These are phyloP conservation scores for Myanophis thanlyinensis DNA, from an alignment of 2,113 vertebrate species.

Conservation along the genomic window DNA sequence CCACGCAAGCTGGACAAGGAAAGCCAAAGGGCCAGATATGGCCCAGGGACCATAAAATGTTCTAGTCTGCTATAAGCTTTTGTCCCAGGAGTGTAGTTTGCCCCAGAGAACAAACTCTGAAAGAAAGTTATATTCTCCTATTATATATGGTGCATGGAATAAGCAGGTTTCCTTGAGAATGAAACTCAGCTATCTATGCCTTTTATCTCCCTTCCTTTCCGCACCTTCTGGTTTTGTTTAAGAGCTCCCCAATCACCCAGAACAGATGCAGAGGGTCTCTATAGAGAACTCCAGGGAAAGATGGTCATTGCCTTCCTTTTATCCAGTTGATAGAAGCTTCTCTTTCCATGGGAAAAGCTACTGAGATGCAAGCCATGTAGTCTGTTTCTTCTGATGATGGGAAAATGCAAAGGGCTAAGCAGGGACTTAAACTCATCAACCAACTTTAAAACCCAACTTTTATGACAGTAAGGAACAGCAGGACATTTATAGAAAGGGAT, in stretches of 20 bases:
- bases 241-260: neutral
- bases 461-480: neutral
- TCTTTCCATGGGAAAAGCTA: neutral
- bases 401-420: neutral
- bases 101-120: neutral
- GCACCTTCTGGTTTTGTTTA: neutral
- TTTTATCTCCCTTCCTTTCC: neutral
- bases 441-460: neutral
- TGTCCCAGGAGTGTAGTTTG: neutral
- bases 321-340: neutral
- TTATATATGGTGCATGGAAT: neutral
- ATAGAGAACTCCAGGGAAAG: neutral
- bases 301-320: neutral
- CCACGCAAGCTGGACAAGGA: neutral
- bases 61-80: neutral
- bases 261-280: neutral
- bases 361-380: too few species aligned
- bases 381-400: neutral
- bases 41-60: too few species aligned
- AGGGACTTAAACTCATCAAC: too few species aligned
- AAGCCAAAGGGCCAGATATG: neutral
- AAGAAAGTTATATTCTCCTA: neutral
- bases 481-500: neutral
- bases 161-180: neutral
- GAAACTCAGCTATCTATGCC: neutral